phyloP scores from a whole-genome alignment of 1,140 invertebrate species.

The Dryas iulia region DNA sequence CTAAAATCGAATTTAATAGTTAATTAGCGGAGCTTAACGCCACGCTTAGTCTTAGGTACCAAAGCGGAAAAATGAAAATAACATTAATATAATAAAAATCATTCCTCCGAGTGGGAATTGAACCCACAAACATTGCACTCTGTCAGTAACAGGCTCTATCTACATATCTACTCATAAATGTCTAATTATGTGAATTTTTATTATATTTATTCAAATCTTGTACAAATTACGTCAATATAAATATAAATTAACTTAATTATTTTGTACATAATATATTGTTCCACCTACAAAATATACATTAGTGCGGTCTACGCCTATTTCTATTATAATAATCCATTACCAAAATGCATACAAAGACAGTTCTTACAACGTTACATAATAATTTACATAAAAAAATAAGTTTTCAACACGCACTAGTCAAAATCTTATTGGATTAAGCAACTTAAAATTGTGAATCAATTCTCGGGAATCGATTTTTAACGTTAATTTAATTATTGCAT shows the following conservation, averaged over 20 bases:
- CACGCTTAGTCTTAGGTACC: too few species aligned
- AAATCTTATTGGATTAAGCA: not conserved
- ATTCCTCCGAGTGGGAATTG: too few species aligned
- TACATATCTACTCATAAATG: too few species aligned
- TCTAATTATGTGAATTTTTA: not conserved
- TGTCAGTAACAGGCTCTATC: too few species aligned
- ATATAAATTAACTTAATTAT: constrained; percentile 71
- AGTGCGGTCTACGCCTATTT: constrained; percentile 27
- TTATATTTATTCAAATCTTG: not conserved
- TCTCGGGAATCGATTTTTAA: not conserved
- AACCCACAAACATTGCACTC: too few species aligned
- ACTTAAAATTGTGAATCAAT: not conserved
- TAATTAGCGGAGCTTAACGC: too few species aligned
- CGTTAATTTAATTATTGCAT: too few species aligned
- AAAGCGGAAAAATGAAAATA: too few species aligned
- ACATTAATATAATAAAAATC: too few species aligned
- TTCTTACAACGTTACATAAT: constrained; percentile 13
- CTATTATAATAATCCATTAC: constrained; percentile 31
- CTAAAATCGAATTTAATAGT: too few species aligned
- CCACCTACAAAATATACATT: constrained; percentile 48
- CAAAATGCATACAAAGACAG: constrained; percentile 26
- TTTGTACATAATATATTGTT: constrained; percentile 68
- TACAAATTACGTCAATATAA: constrained; percentile 24
- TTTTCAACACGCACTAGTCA: constrained; percentile 19
- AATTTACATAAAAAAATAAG: not conserved